phyloP scores from a whole-genome alignment of 1,140 invertebrate species.

The Nylanderia fulva region DNA sequence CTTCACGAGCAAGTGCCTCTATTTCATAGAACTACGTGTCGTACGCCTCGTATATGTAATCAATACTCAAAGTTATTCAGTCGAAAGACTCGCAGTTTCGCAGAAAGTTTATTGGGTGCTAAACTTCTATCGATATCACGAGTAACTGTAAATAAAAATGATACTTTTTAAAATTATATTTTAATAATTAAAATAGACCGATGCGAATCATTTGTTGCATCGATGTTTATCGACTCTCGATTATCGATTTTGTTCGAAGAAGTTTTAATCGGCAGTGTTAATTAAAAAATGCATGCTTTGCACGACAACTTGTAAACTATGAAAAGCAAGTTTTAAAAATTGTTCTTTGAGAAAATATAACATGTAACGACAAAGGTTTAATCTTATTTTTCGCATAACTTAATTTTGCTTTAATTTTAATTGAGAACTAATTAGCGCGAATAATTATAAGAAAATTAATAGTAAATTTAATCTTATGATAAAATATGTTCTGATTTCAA shows the following conservation, averaged over 20 bases:
- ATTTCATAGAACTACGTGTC: constrained; percentile 27
- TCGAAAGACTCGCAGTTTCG: constrained; percentile 4
- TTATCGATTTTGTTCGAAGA: not conserved
- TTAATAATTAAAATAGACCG: not conserved
- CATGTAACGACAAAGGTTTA: not conserved
- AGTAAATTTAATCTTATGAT: not conserved
- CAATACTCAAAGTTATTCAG: constrained; percentile 31
- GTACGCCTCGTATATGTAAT: constrained; percentile 13
- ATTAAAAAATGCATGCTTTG: constrained; percentile 46
- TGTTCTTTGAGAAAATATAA: not conserved
- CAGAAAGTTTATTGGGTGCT: constrained; percentile 8
- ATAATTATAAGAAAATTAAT: not conserved
- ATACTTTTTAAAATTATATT: constrained; percentile 15
- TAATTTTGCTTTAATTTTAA: not conserved
- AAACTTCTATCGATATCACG: constrained; percentile 62
- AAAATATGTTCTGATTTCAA: not conserved
- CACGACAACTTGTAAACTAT: not conserved
- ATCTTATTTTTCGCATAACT: constrained; percentile 10
- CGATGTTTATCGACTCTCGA: not conserved
- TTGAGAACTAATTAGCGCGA: not conserved
- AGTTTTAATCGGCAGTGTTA: constrained; percentile 14
- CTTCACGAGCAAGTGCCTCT: not conserved
- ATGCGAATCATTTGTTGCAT: not conserved
- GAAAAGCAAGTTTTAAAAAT: not conserved
- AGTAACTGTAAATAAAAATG: constrained; percentile 19